Conservation (phyloP, 2,113 vertebrate species). For the Eleginops maclovinus region DNA sequence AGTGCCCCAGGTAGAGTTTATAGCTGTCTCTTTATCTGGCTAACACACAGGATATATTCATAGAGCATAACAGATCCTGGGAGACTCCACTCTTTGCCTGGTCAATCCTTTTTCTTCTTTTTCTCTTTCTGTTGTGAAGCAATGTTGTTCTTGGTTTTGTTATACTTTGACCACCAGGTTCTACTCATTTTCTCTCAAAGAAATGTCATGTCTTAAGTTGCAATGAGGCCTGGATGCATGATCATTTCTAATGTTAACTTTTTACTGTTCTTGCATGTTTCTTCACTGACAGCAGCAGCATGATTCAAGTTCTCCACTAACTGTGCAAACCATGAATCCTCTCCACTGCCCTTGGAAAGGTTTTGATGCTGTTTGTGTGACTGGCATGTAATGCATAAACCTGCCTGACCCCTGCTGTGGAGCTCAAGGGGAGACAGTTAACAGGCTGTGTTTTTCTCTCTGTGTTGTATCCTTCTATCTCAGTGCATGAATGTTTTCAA, state of each 20-base stretch:
- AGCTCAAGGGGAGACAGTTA: slow-evolving; percentile 15
- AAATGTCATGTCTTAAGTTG: neutral
- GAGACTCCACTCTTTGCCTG: slow-evolving; percentile 15
- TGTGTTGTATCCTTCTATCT: slow-evolving; percentile 17
- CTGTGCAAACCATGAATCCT: neutral
- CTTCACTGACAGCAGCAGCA: neutral
- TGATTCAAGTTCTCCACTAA: neutral
- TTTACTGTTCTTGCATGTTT: neutral
- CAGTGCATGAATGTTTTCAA: slow-evolving; percentile 27
- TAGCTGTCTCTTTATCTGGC: slow-evolving; percentile 43
- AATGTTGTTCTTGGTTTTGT: neutral
- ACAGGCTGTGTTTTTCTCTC: slow-evolving; percentile 11
- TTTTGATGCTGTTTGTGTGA: slow-evolving; percentile 24
- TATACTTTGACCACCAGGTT: neutral
- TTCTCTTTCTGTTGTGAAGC: neutral
- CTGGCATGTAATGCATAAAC: slow-evolving; percentile 20
- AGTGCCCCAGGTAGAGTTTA: slow-evolving; percentile 43
- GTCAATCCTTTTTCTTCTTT: neutral
- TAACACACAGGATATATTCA: slow-evolving; percentile 41
- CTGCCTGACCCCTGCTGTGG: slow-evolving; percentile 6
- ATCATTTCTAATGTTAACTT: neutral
- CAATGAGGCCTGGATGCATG: neutral
- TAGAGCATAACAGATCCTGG: slow-evolving; percentile 12
- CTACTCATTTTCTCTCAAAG: neutral
- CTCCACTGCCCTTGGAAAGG: slow-evolving; percentile 5